Percentiles rank a stretch among this genome's conserved stretches.
Evolutionary conservation across 2,888 invertebrate species (phyloP).

Genomic region (Eupithecia centaureata): DNA sequence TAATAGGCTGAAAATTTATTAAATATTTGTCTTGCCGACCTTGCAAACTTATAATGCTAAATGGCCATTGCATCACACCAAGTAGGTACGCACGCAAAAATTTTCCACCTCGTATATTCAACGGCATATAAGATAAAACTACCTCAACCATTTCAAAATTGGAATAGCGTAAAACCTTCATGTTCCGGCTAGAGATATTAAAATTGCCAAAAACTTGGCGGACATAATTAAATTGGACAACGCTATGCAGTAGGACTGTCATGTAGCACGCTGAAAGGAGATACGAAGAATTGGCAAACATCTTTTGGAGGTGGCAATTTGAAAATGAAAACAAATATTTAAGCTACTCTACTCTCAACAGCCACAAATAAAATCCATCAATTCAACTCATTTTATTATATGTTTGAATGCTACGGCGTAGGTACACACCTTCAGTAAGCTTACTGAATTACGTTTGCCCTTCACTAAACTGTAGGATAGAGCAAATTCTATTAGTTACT

Average conservation of each 20-base stretch:
- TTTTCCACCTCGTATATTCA: neutral
- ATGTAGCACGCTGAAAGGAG: constrained; percentile 41
- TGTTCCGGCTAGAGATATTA: constrained; percentile 50
- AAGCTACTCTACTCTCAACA: too few species aligned
- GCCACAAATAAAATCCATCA: too few species aligned
- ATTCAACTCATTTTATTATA: too few species aligned
- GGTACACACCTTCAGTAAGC: too few species aligned
- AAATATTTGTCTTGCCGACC: neutral
- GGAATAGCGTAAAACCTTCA: constrained; percentile 25
- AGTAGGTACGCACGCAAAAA: neutral
- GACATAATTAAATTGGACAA: constrained; percentile 72
- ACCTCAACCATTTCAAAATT: constrained; percentile 15
- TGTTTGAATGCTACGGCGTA: too few species aligned
- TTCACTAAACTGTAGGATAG: neutral
- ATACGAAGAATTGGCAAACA: constrained; percentile 38
- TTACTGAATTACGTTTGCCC: too few species aligned
- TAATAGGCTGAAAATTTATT: neutral
- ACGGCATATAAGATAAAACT: constrained; percentile 7
- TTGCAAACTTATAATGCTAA: neutral
- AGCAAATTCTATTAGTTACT: neutral
- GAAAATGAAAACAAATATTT: neutral
- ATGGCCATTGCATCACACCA: neutral
- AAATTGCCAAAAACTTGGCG: constrained; percentile 59
- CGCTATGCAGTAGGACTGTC: constrained; percentile 62
- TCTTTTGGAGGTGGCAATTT: constrained; percentile 15